Evolutionary conservation across 2,888 invertebrate genomes (phyloP), one percentile per base, ranked within the genome.

Genomic region (Pollenia amentaria): DNA sequence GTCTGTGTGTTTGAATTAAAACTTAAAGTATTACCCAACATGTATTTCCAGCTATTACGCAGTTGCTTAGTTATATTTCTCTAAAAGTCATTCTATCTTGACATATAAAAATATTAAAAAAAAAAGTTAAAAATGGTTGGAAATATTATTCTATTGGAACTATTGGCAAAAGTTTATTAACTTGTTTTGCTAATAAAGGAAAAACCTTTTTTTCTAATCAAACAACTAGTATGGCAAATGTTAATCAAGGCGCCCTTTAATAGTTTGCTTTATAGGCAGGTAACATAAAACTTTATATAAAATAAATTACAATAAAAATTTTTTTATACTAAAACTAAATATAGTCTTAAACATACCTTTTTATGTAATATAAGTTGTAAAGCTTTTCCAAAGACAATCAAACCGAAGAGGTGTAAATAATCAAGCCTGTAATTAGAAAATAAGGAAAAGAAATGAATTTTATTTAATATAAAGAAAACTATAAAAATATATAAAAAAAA

Each of bases 231-330:
- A 72, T 46, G 64, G 64, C 29, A 67, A 87, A 87, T 87, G 83
- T 65, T 77, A 80, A 87, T 84, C 48, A 87, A 73, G 77, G 87
- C 87, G 87, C 87, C 87, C 87, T 87, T 84, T 84, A 87, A 81
- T 87, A 87, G 80, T 60, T 77, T 67, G 21, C 76, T 16, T 73
- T 55, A 21, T 21, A 46, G 53, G 16, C 16, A 29, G 29, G 3
- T 38, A 29, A 40, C 38, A 55, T n/a, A 16, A 18, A 60, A 29
- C 29, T 3, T 42, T 8, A 67, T 16, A n/a, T 53, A 29, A 79
- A 79, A 79, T 79, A 81, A 73, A 60, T 75, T 75, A 69, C 67
- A 60, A 75, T 60, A 67, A 51, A 60, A 44, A 40, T 65, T 42
- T 44, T 38, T 44, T 3, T 48, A 16, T 40, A 6, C 29, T 29